Evolutionary conservation across 2,888 invertebrate genomes (phyloP), one percentile per base, ranked within the genome.

Genomic region (Actias luna): DNA sequence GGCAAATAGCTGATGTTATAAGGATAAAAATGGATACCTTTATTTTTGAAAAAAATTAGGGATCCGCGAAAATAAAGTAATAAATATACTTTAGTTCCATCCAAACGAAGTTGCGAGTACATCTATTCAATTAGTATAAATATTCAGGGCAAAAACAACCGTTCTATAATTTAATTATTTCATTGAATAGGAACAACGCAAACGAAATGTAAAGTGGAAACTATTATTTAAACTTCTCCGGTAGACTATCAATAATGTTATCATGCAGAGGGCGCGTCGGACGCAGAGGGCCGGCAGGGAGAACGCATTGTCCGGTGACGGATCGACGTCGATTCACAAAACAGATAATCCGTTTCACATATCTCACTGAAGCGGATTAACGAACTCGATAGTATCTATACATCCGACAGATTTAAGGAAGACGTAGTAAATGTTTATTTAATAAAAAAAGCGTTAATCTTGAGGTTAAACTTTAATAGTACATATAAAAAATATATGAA

Each of bases 221-320:
- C 35, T 22, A 42, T 33, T n/a, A 55, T 59, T 36, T 29, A 36
- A 25, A 59, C 58, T 46, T 46, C 42, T 50, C 63, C 64, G 64
- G 29, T 55, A 55, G 55, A 66, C 76, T 77, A 82, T 83, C 82
- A 77, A 78, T 79, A 74, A 72, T 75, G 73, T 78, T 84, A 84
- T 84, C 83, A 70, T 71, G 82, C 80, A 79, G 84, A 83, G 81
- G 82, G 70, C 64, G 70, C 29, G 18, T 65, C 65, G 63, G 62
- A 61, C 65, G 57, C n/a, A 18, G 42, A 18, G 42, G 42, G 18
- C 42, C n/a, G n/a, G 60, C 64, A 69, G 65, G 67, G 46, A 46
- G 69, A 69, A 67, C 72, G 74, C 66, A 78, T 83, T 85, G 85
- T 84, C 70, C 63, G 42, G 75, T 82, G 84, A 85, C 77, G 78